Percentiles rank a stretch among this genome's conserved stretches.
phyloP scores from a whole-genome alignment of 2,888 invertebrate genomes.

The Lasioglossum pauxillum region DNA sequence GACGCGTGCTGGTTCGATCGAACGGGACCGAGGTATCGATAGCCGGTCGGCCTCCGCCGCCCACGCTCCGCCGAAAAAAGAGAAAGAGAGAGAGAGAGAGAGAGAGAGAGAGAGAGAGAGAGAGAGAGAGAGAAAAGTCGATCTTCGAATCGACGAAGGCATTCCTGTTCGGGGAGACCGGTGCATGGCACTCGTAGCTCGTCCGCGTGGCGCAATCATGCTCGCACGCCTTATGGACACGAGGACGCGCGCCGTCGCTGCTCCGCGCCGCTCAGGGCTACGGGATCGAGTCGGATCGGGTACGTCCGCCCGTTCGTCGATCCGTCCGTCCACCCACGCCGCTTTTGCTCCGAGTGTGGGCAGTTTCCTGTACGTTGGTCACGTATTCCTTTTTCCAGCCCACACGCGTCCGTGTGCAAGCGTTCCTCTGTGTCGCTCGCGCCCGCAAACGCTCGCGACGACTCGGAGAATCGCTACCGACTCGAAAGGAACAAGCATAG shows the following conservation, averaged over 20 bases:
- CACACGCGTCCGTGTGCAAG: slow-evolving; percentile 64
- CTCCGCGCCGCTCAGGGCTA: slow-evolving; percentile 40
- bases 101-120: not conserved
- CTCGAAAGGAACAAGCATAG: not conserved
- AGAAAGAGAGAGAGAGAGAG: not conserved
- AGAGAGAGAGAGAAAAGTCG: not conserved
- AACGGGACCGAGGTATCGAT: slow-evolving; percentile 33
- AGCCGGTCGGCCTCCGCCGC: not conserved
- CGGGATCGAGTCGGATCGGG: slow-evolving; percentile 52
- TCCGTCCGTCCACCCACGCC: slow-evolving; percentile 72
- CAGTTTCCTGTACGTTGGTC: slow-evolving; percentile 78
- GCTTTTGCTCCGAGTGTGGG: slow-evolving; percentile 74
- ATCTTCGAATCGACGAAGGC: slow-evolving; percentile 4
- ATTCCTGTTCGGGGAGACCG: slow-evolving; percentile 14
- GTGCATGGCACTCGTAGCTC: slow-evolving; percentile 42
- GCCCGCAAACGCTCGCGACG: not conserved
- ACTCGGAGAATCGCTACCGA: not conserved
- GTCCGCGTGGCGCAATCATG: slow-evolving; percentile 39
- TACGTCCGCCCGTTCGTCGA: slow-evolving; percentile 65
- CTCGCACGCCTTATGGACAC: slow-evolving; percentile 33
- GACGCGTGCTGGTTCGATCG: slow-evolving; percentile 16
- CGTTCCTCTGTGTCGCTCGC: slow-evolving; percentile 25
- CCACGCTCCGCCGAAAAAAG: slow-evolving; percentile 23
- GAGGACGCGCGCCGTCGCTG: slow-evolving; percentile 6
- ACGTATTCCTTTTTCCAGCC: slow-evolving; percentile 74